Percentiles rank a stretch among this genome's conserved stretches.
These are phyloP conservation scores for Conopomorpha cramerella DNA, from an alignment of 1,140 invertebrate species.

Conservation along the genomic window DNA sequence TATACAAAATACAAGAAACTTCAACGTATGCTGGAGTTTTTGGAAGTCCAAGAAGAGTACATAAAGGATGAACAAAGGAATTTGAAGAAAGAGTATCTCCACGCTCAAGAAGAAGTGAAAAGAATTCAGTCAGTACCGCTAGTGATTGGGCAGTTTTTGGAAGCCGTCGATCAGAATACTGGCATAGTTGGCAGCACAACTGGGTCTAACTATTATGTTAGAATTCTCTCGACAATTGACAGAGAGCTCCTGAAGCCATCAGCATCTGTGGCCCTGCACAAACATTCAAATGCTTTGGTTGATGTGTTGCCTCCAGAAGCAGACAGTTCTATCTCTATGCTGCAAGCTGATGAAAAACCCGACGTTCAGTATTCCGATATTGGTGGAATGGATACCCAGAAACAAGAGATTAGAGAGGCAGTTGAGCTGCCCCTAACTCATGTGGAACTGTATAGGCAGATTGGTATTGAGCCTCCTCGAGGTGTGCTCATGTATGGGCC, in stretches of 20 bases:
- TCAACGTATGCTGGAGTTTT: constrained; percentile 92
- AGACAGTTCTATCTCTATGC: constrained; percentile 97
- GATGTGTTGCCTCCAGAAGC: constrained; percentile 97
- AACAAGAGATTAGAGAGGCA: constrained; percentile 98
- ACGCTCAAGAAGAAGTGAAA: constrained; percentile 98
- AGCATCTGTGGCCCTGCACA: constrained; percentile 95
- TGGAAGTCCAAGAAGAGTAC: constrained; percentile 97
- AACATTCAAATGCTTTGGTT: constrained; percentile 97
- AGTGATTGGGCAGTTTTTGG: constrained; percentile 97
- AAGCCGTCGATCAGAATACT: constrained; percentile 97
- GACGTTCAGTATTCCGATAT: constrained; percentile 97
- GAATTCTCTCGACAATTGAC: constrained; percentile 95
- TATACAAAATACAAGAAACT: constrained; percentile 97
- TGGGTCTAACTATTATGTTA: constrained; percentile 96
- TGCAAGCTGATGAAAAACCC: constrained; percentile 96
- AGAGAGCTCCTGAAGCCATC: constrained; percentile 94
- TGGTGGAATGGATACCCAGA: constrained; percentile 99
- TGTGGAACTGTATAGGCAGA: constrained; percentile 99
- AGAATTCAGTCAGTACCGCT: constrained; percentile 96
- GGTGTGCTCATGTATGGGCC: constrained; percentile 99
- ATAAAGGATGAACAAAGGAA: constrained; percentile 98
- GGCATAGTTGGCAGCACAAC: constrained; percentile 85
- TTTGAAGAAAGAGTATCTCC: constrained; percentile 95
- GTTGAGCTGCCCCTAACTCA: constrained; percentile 98
- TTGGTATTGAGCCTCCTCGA: constrained; percentile 93